Percentiles rank a stretch among this genome's conserved stretches.
phyloP scores from a whole-genome alignment of 2,888 invertebrate genomes.

The Cephonodes hylas region DNA sequence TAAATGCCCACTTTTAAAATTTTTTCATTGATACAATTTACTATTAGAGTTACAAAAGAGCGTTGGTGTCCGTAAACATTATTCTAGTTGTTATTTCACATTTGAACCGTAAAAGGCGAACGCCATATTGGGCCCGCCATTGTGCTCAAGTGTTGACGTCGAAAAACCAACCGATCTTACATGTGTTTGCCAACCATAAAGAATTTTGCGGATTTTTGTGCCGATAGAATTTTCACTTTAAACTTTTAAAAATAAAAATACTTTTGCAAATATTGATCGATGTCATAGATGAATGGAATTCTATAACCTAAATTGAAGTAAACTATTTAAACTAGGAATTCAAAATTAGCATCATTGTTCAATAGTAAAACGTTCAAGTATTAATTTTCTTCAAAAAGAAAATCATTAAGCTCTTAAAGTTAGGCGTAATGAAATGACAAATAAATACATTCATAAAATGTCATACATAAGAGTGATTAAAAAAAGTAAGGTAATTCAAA shows the following conservation, averaged over 20 bases:
- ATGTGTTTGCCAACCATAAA: not conserved
- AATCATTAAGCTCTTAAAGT: not conserved
- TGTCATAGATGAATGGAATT: too few species aligned
- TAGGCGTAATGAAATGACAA: not conserved
- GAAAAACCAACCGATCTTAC: slow-evolving; percentile 21
- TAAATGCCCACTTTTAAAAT: not conserved
- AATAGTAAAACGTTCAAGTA: too few species aligned
- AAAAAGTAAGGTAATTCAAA: not conserved
- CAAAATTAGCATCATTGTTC: too few species aligned
- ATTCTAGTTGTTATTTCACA: slow-evolving; percentile 29
- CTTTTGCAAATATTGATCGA: too few species aligned
- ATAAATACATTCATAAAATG: not conserved
- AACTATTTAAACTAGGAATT: too few species aligned
- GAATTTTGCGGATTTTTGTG: not conserved
- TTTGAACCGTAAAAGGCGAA: slow-evolving; percentile 40
- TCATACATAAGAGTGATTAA: too few species aligned
- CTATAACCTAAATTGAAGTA: too few species aligned
- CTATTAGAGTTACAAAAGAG: slow-evolving; percentile 11
- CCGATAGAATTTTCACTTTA: too few species aligned
- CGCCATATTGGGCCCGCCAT: slow-evolving; percentile 42
- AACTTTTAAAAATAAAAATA: too few species aligned
- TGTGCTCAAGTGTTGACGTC: slow-evolving; percentile 41
- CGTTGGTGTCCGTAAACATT: slow-evolving; percentile 15
- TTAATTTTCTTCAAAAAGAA: too few species aligned
- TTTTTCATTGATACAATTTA: not conserved